Evolutionary conservation across 1,140 invertebrate species (phyloP).

Genomic region (Magallana gigas): DNA sequence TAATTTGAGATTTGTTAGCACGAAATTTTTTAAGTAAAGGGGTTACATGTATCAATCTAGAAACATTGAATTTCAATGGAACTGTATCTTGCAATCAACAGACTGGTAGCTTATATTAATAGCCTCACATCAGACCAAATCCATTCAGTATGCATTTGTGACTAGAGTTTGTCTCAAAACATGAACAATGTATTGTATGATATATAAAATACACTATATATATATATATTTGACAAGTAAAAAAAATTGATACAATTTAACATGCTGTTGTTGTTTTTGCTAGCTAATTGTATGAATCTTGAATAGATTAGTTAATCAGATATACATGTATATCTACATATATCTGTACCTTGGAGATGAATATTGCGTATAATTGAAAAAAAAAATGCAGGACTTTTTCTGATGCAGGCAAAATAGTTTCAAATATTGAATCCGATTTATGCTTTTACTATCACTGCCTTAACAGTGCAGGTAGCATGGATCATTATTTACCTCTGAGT

Average conservation of each 20-base stretch:
- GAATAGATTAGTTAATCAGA: too few species aligned
- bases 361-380: too few species aligned
- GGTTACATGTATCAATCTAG: neutral
- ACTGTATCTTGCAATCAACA: slow-evolving; percentile 19
- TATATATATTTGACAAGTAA: slow-evolving; percentile 26
- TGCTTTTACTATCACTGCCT: too few species aligned
- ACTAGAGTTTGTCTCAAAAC: slow-evolving; percentile 23
- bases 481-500: too few species aligned
- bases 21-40: neutral
- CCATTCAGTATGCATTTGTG: neutral
- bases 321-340: too few species aligned
- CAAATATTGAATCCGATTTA: too few species aligned
- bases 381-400: too few species aligned
- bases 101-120: slow-evolving; percentile 8
- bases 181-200: slow-evolving; percentile 27
- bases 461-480: too few species aligned
- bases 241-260: slow-evolving; percentile 6
- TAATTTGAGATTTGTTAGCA: neutral
- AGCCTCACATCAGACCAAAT: slow-evolving; percentile 6
- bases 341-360: too few species aligned
- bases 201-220: slow-evolving; percentile 31
- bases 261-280: neutral
- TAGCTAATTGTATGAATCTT: too few species aligned
- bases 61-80: slow-evolving; percentile 1
- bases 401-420: too few species aligned